A percentile compares a stretch with the other conserved stretches of the same genome.
phyloP scores from a whole-genome alignment of 2,888 invertebrate genomes.

The Chaetogeoica ovagalla region DNA sequence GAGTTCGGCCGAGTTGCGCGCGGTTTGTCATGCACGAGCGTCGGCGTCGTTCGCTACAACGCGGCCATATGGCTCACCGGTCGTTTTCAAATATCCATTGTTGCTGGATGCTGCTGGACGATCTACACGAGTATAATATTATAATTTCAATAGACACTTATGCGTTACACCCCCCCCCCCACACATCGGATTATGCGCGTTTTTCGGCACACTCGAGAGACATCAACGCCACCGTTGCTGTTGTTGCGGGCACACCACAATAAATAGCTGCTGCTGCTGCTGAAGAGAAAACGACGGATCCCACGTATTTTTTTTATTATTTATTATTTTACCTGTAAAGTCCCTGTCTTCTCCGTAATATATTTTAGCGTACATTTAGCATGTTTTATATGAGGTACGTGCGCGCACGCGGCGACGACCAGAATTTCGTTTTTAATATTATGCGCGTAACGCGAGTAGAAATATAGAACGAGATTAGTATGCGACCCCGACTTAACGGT shows the following conservation, averaged over 20 bases:
- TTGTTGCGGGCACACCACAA: no score
- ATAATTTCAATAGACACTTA: no score
- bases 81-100: not conserved
- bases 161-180: no score
- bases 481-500: no score
- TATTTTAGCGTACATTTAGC: no score
- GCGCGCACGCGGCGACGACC: not conserved
- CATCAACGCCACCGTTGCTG: no score
- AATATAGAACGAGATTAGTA: no score
- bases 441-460: no score
- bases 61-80: conserved; percentile 26
- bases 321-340: not conserved
- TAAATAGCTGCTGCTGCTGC: no score
- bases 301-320: not conserved
- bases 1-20: not conserved
- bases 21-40: conserved; percentile 36
- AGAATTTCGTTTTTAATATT: not conserved
- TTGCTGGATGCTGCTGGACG: no score
- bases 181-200: not conserved
- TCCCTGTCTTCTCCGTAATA: not conserved
- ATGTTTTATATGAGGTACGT: not conserved
- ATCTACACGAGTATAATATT: no score
- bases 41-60: conserved; percentile 10
- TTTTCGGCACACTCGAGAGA: conserved; percentile 1
- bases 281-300: no score